Evolutionary conservation across 2,888 invertebrate genomes (phyloP).

Genomic region (Metellina segmentata): DNA sequence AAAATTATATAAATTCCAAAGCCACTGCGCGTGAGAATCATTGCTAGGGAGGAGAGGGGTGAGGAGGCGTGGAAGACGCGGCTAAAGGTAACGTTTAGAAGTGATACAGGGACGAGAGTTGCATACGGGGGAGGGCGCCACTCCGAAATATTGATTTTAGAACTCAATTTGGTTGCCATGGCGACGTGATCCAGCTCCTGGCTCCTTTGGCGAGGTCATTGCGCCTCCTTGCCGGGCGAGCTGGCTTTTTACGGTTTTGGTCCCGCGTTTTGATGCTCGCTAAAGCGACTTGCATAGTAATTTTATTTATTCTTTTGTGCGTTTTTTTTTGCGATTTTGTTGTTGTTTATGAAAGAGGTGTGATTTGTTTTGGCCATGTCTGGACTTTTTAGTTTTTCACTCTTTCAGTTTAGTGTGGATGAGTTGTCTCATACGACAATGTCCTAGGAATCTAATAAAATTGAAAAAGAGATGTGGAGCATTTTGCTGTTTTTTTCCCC

Average conservation of each 20-base stretch:
- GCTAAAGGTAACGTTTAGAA: slow-evolving; percentile 25
- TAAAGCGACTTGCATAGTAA: not conserved
- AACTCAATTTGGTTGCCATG: slow-evolving; percentile 65
- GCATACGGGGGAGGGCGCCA: slow-evolving; percentile 21
- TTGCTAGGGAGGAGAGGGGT: too few species aligned
- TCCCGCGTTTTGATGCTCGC: slow-evolving; percentile 1
- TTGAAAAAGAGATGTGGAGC: too few species aligned
- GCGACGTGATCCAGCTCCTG: slow-evolving; percentile 51
- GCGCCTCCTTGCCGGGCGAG: slow-evolving; percentile 38
- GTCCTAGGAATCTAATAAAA: not conserved
- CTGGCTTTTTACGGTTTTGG: slow-evolving; percentile 22
- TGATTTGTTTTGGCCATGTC: not conserved
- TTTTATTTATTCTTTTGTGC: not conserved
- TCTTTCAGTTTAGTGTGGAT: not conserved
- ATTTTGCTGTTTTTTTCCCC: too few species aligned
- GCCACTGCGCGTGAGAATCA: too few species aligned
- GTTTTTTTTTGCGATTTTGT: not conserved
- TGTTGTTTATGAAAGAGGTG: too few species aligned
- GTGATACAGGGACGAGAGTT: slow-evolving; percentile 20
- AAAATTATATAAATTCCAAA: too few species aligned
- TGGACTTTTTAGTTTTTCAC: not conserved
- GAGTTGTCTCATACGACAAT: not conserved
- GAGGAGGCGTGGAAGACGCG: not conserved
- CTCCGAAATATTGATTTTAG: slow-evolving; percentile 67
- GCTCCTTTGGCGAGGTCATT: slow-evolving; percentile 66